These are phyloP conservation scores for Aythya baeri DNA, from an alignment of 2,113 vertebrate species.

Conservation along the genomic window DNA sequence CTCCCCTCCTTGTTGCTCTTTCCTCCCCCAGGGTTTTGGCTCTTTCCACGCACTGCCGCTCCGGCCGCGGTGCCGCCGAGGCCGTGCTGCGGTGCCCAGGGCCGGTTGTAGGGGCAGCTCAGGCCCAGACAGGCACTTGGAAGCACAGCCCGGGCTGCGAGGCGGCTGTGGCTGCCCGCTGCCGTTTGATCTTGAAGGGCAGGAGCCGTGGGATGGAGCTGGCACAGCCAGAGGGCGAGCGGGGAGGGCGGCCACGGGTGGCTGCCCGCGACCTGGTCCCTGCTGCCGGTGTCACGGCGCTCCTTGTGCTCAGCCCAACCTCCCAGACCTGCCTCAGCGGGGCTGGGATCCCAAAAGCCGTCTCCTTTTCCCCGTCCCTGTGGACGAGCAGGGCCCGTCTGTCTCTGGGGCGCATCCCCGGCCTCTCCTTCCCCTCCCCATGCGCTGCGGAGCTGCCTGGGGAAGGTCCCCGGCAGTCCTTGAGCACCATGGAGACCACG, in stretches of 20 bases:
- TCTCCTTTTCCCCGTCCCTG: rapidly evolving
- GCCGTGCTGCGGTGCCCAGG: rapidly evolving
- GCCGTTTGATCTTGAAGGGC: not conserved
- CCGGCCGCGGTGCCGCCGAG: not conserved
- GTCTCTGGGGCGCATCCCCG: not conserved
- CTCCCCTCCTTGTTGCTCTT: not conserved
- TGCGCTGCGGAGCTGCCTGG: rapidly evolving
- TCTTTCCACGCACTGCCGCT: not conserved
- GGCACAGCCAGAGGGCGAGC: not conserved
- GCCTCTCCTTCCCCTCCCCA: not conserved
- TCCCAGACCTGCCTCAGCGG: rapidly evolving
- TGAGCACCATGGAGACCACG: not conserved
- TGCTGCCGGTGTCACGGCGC: not conserved
- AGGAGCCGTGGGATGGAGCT: not conserved
- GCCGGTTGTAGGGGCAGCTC: not conserved
- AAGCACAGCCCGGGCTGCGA: too few species aligned
- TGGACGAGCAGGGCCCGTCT: rapidly evolving
- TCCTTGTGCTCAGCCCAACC: too few species aligned
- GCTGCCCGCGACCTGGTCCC: not conserved
- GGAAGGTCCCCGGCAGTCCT: slow-evolving; percentile 14
- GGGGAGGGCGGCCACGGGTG: too few species aligned
- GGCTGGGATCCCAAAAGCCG: not conserved
- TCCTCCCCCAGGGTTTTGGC: not conserved
- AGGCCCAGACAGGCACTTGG: not conserved
- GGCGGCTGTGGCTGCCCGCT: rapidly evolving